Conservation (phyloP, 2,888 invertebrate species). For the Phengaris arion region DNA sequence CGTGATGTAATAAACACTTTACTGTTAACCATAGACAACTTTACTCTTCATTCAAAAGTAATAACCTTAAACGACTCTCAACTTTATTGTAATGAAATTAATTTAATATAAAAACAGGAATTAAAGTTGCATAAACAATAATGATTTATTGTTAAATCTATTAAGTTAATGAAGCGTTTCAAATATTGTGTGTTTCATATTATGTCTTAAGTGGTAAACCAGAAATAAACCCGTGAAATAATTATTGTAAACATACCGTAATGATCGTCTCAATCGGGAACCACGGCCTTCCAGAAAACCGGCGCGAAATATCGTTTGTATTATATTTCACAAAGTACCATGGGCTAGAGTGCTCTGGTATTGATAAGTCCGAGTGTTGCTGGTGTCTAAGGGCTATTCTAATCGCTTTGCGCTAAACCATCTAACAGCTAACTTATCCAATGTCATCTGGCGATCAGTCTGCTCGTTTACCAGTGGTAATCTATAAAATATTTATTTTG, state of each 20-base stretch:
- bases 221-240: background rate
- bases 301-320: too few relatives aligned
- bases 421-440: too few relatives aligned
- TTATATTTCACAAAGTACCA: too few relatives aligned
- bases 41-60: constrained; percentile 18
- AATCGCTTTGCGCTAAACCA: too few relatives aligned
- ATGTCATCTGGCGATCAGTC: too few relatives aligned
- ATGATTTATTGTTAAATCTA: constrained; percentile 12
- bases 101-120: too few relatives aligned
- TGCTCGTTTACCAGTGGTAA: too few relatives aligned
- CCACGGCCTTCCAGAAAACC: too few relatives aligned
- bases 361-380: background rate
- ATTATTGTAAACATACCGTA: constrained; percentile 3
- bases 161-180: constrained; percentile 3
- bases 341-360: background rate
- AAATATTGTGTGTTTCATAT: background rate
- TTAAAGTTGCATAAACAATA: background rate
- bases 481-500: too few relatives aligned
- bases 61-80: background rate
- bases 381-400: too few relatives aligned
- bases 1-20: constrained; percentile 15
- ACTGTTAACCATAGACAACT: constrained; percentile 7
- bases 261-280: background rate
- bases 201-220: background rate
- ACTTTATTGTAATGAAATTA: background rate